Base-by-base conservation (phyloP, 2,888 invertebrate species). In the Cremastobaeus sp. region DNA sequence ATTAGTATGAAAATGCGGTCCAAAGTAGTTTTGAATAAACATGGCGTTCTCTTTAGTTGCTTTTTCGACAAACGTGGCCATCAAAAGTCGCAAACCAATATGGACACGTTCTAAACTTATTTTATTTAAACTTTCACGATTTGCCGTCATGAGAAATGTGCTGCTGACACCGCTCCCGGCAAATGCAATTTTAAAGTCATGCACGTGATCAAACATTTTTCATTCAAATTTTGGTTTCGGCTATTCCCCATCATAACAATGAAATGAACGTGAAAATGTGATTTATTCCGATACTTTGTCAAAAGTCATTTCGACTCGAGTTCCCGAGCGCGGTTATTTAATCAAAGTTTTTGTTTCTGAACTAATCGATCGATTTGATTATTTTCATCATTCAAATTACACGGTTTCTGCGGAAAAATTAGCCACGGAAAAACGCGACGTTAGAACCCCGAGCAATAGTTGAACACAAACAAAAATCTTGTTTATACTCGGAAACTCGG, bases 1-100 rank as follows among this genome's bases (percentile, higher is more conserved):
- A 85, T 86, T 84, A 85, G 83, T 81, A 85, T 86, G 84, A 83
- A 84, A 86, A 84, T 84, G 81, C 64, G 81, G 81, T 82, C 79
- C 76, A 80, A 80, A 78, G 79, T 68, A 77, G 78, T 76, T 82
- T 81, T 81, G 82, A 82, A 84, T 84, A 84, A 83, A 84, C 81
- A 83, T 82, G 78, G 76, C 60, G 47, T 35, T 45, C 59, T 47
- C 47, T 57, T 66, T 32, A 11, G 57, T 65, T 73, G 43, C 60
- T 70, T 55, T 64, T 77, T 59, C 41, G 45, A 37, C 73, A 74
- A 62, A 54, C 20, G 32, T 9, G 30, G 54, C 15, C 15, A 54
- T 39, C 60, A 62, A 73, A 74, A 74, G 69, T 68, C 76, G 70
- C 39, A 62, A 71, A 57, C 59, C 41, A 65, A 66, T 70, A 45